Percentiles rank a stretch among this genome's conserved stretches.
These are phyloP conservation scores for Bedellia somnulentella DNA, from an alignment of 2,888 invertebrate species.

Conservation along the genomic window DNA sequence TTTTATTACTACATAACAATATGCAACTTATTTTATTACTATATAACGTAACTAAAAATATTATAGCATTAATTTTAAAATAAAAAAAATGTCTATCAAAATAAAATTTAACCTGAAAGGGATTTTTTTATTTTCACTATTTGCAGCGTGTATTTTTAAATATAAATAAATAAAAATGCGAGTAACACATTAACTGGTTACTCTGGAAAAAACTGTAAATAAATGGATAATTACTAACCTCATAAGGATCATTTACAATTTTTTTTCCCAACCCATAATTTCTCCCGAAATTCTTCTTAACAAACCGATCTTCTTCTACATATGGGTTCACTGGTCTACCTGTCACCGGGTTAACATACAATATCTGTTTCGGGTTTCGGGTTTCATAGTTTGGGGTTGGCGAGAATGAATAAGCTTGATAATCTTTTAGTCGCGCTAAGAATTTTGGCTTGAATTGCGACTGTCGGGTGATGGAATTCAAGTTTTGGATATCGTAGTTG, in stretches of 20 bases:
- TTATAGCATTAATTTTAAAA: too few species aligned
- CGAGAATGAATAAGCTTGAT: slow-evolving; percentile 14
- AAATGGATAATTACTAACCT: slow-evolving; percentile 22
- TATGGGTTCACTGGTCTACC: slow-evolving; percentile 15
- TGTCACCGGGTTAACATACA: slow-evolving; percentile 4
- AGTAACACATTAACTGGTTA: too few species aligned
- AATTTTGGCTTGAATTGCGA: slow-evolving; percentile 18
- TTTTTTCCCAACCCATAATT: slow-evolving; percentile 9
- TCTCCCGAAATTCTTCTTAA: slow-evolving; percentile 10
- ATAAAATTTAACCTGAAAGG: too few species aligned
- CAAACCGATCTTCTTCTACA: slow-evolving; percentile 14
- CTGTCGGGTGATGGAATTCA: slow-evolving; percentile 20
- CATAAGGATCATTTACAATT: slow-evolving; percentile 24
- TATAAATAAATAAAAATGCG: too few species aligned
- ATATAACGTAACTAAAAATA: too few species aligned
- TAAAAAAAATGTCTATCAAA: too few species aligned
- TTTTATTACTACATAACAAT: too few species aligned
- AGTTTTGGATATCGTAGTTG: slow-evolving; percentile 11
- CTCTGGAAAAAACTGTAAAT: too few species aligned
- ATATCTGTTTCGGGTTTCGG: slow-evolving; percentile 1
- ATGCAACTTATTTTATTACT: too few species aligned
- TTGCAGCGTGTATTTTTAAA: too few species aligned
- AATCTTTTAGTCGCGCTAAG: slow-evolving; percentile 17
- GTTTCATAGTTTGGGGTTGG: not conserved
- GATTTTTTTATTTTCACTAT: too few species aligned